phyloP scores from a whole-genome alignment of 2,888 invertebrate genomes.

The Diabrotica balteata region DNA sequence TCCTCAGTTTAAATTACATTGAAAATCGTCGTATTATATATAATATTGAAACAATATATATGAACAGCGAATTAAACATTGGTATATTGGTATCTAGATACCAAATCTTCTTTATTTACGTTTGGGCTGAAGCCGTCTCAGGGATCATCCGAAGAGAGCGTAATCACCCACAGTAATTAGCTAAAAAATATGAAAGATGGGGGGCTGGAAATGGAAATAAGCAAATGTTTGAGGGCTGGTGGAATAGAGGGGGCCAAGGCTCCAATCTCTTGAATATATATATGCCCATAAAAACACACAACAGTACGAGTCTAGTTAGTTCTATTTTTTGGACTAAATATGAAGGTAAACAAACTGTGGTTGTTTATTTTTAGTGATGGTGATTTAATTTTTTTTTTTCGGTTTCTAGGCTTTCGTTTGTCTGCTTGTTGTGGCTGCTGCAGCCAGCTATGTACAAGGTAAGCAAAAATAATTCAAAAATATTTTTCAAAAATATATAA shows the following conservation, averaged over 20 bases:
- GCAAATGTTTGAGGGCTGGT: slow-evolving; percentile 24
- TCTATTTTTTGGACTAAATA: slow-evolving; percentile 21
- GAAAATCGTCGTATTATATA: too few species aligned
- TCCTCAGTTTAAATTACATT: too few species aligned
- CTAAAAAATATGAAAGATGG: slow-evolving; percentile 26
- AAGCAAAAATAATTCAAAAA: slow-evolving; percentile 3
- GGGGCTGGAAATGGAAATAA: slow-evolving; percentile 25
- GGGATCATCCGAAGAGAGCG: slow-evolving; percentile 11
- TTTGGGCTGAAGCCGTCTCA: slow-evolving; percentile 5
- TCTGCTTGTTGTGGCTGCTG: slow-evolving; percentile 46
- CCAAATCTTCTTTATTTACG: too few species aligned
- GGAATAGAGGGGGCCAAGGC: slow-evolving; percentile 26
- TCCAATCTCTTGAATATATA: slow-evolving; percentile 13
- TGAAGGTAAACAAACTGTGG: slow-evolving; percentile 21
- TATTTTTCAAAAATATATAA: too few species aligned
- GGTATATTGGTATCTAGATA: too few species aligned
- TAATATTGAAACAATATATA: too few species aligned
- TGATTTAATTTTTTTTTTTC: slow-evolving; percentile 29
- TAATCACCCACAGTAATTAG: slow-evolving; percentile 23
- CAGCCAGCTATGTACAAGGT: slow-evolving; percentile 42
- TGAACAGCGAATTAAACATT: too few species aligned
- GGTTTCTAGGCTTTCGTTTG: slow-evolving; percentile 50
- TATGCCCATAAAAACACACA: slow-evolving; percentile 18
- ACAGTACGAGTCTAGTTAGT: slow-evolving; percentile 15
- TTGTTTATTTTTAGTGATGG: slow-evolving; percentile 5